Conservation (phyloP, 1,140 invertebrate species). For the Anastrepha ludens region DNA sequence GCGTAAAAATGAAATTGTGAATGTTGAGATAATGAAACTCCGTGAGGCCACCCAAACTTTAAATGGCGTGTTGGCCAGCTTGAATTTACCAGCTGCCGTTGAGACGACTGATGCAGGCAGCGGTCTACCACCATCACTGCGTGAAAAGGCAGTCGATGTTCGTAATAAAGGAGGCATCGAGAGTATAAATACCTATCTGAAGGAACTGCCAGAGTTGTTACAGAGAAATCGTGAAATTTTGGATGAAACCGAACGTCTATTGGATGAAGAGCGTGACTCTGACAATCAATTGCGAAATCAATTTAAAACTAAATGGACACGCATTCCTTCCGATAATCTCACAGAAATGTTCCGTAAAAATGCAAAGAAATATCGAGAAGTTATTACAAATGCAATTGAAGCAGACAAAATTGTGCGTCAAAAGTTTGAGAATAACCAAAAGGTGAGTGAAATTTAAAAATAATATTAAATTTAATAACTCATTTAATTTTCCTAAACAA, state of each 20-base stretch:
- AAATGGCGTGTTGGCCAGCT: constrained; percentile 92
- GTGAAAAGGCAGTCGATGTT: constrained; percentile 88
- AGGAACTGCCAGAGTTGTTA: constrained; percentile 92
- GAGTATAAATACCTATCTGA: constrained; percentile 78
- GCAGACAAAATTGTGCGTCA: constrained; percentile 85
- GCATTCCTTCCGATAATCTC: constrained; percentile 90
- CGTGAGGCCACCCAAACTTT: constrained; percentile 92
- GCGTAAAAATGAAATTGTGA: constrained; percentile 87
- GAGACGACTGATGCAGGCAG: constrained; percentile 88
- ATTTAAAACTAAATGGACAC: constrained; percentile 93
- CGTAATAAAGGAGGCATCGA: constrained; percentile 82
- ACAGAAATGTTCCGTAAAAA: constrained; percentile 92
- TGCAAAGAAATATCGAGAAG: constrained; percentile 91
- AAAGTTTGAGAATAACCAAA: constrained; percentile 88
- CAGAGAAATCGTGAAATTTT: constrained; percentile 96
- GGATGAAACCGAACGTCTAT: constrained; percentile 91
- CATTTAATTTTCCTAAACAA: background rate
- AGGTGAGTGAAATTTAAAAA: constrained; percentile 67
- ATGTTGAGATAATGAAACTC: constrained; percentile 85
- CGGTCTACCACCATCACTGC: constrained; percentile 89
- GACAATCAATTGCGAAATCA: constrained; percentile 91
- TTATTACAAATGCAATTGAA: constrained; percentile 92
- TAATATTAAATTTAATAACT: no score
- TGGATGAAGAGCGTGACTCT: constrained; percentile 93
- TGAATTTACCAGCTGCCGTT: constrained; percentile 98